Percentiles rank a stretch among this genome's conserved stretches.
Conservation (phyloP, 2,888 invertebrate genomes). For the Andrena minutula region DNA sequence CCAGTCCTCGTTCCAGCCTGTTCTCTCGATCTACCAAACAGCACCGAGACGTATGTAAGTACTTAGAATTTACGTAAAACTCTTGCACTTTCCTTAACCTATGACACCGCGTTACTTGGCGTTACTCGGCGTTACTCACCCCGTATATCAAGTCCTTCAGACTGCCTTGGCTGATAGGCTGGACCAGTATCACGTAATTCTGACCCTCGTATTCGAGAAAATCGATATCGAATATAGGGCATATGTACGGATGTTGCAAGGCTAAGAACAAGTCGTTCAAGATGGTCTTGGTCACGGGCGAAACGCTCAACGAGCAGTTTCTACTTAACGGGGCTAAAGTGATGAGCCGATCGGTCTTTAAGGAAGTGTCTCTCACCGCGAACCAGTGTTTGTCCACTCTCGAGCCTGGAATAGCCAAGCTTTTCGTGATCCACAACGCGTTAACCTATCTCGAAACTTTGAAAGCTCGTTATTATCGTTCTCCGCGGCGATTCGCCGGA, state of each 20-base stretch:
- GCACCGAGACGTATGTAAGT: not conserved
- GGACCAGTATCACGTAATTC: conserved; percentile 90
- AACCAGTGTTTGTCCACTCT: conserved; percentile 96
- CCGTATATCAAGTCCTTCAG: conserved; percentile 96
- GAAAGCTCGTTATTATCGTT: no score
- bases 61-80: not conserved
- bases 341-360: conserved; percentile 92
- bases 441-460: no score
- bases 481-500: no score
- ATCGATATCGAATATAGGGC: conserved; percentile 94
- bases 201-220: conserved; percentile 86
- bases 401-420: conserved; percentile 86
- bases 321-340: conserved; percentile 89
- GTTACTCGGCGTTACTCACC: conserved; percentile 84
- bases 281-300: conserved; percentile 88
- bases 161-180: conserved; percentile 95
- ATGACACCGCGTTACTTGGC: no score
- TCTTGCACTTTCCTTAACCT: not conserved
- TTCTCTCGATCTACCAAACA: conserved; percentile 82
- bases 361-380: conserved; percentile 92
- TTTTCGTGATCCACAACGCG: no score
- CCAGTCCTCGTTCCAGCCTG: conserved; percentile 93
- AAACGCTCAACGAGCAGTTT: conserved; percentile 89
- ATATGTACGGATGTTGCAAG: conserved; percentile 96
- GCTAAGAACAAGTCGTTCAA: conserved; percentile 93